Percentiles rank a stretch among this genome's conserved stretches.
These are phyloP conservation scores for Mythimna loreyi DNA, from an alignment of 2,888 invertebrate species.

Conservation along the genomic window DNA sequence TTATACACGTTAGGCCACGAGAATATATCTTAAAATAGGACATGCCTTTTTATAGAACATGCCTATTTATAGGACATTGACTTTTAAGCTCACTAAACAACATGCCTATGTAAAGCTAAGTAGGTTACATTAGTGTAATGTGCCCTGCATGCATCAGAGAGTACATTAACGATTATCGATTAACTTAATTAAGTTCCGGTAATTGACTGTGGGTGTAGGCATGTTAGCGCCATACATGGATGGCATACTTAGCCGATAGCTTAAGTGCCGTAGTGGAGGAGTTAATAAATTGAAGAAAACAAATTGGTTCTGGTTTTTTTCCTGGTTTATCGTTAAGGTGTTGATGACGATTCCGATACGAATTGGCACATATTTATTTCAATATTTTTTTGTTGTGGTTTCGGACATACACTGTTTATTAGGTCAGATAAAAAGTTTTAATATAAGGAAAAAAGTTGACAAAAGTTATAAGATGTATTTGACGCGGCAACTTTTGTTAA, in stretches of 20 bases:
- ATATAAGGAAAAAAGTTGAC: no score
- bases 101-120: slow-evolving; percentile 19
- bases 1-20: neutral
- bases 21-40: neutral
- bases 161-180: slow-evolving; percentile 55
- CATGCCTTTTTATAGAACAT: neutral
- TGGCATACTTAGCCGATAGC: slow-evolving; percentile 25
- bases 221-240: slow-evolving; percentile 20
- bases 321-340: neutral
- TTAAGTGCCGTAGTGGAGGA: slow-evolving; percentile 11
- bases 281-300: slow-evolving; percentile 10
- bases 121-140: slow-evolving; percentile 44
- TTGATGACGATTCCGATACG: no score
- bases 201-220: slow-evolving; percentile 46
- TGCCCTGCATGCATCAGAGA: slow-evolving; percentile 42
- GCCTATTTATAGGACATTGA: neutral
- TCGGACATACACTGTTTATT: no score
- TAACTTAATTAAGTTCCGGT: slow-evolving; percentile 50
- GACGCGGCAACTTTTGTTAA: no score
- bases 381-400: no score
- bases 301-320: neutral
- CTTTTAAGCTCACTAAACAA: slow-evolving; percentile 2
- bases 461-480: no score
- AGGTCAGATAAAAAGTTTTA: no score
- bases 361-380: no score